Conservation (phyloP, 2,113 vertebrate genomes). For the Atherinomorus stipes region DNA sequence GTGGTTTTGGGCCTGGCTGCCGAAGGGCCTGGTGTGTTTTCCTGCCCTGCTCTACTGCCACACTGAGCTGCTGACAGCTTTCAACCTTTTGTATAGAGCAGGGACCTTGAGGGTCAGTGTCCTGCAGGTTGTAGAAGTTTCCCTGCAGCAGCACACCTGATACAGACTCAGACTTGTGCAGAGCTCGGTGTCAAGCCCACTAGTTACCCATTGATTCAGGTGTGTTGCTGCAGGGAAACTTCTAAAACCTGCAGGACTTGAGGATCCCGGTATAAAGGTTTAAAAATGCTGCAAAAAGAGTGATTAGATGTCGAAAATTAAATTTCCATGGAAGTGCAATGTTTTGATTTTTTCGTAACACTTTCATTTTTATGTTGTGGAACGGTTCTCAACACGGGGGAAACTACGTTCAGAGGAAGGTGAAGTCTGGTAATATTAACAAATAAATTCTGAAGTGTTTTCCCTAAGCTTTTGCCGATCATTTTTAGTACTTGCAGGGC, state of each 20-base stretch:
- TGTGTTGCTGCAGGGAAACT: too few species aligned
- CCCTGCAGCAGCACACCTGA: too few species aligned
- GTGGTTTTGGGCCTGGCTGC: slow-evolving; percentile 57
- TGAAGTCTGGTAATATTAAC: not conserved
- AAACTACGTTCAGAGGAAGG: not conserved
- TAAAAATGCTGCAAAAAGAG: slow-evolving; percentile 4
- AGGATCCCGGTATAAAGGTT: not conserved
- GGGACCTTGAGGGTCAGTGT: too few species aligned
- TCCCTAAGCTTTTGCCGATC: not conserved
- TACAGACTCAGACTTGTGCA: too few species aligned
- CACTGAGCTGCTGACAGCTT: slow-evolving; percentile 3
- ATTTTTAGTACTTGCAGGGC: not conserved
- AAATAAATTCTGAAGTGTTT: not conserved
- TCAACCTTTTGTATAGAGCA: slow-evolving; percentile 31
- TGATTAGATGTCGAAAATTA: slow-evolving; percentile 20
- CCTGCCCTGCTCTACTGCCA: slow-evolving; percentile 40
- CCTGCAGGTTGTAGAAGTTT: too few species aligned
- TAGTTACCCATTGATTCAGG: too few species aligned
- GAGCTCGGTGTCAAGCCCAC: too few species aligned
- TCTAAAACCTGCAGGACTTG: too few species aligned
- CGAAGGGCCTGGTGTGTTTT: slow-evolving; percentile 38
- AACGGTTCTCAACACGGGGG: too few species aligned
- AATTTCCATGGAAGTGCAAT: slow-evolving; percentile 19
- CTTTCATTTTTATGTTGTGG: not conserved
- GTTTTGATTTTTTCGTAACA: slow-evolving; percentile 20